A percentile compares a stretch with the other conserved stretches of the same genome.
These are phyloP conservation scores for Hydropsyche betteni DNA, from an alignment of 2,888 invertebrate species.

Conservation along the genomic window DNA sequence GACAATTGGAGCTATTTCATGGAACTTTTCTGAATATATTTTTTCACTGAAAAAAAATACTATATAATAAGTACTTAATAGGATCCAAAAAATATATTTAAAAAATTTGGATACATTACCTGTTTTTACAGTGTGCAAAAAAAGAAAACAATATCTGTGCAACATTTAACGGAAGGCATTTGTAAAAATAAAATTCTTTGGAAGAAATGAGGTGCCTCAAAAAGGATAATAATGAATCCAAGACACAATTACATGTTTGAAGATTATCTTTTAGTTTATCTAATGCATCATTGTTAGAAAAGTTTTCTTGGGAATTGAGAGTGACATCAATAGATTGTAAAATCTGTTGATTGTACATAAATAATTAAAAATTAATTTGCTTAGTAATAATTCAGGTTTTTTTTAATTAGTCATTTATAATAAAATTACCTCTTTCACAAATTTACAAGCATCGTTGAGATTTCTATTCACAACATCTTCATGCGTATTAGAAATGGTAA, in stretches of 20 bases:
- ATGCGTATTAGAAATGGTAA: neutral
- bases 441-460: neutral
- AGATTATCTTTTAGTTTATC: neutral
- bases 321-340: neutral
- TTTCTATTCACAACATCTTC: neutral
- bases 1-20: conserved; percentile 57
- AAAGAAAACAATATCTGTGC: conserved; percentile 59
- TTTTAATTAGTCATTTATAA: neutral
- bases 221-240: conserved; percentile 14
- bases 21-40: conserved; percentile 58
- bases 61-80: conserved; percentile 22
- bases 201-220: conserved; percentile 1
- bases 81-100: conserved; percentile 47
- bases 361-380: neutral
- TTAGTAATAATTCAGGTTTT: neutral
- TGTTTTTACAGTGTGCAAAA: conserved; percentile 64
- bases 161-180: conserved; percentile 53
- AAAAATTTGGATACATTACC: conserved; percentile 55
- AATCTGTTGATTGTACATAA: no score
- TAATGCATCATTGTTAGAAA: neutral
- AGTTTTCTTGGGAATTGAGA: neutral
- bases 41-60: conserved; percentile 57
- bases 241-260: neutral
- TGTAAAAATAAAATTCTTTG: neutral
- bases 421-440: neutral